These are phyloP conservation scores for Harpalus rubripes DNA, from an alignment of 2,888 invertebrate species.

Conservation along the genomic window DNA sequence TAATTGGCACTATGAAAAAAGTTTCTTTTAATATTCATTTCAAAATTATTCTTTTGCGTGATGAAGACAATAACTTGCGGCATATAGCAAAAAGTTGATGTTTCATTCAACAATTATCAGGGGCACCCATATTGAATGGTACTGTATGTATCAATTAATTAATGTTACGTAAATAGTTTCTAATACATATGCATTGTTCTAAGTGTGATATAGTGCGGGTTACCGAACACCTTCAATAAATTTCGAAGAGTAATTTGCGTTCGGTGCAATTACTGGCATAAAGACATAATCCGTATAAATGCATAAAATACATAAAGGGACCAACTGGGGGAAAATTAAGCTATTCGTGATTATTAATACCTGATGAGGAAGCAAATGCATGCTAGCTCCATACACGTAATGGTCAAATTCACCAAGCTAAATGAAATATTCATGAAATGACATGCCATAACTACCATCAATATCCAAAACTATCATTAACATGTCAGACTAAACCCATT, in stretches of 20 bases:
- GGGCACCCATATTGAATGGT: no score
- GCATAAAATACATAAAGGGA: slow-evolving; percentile 36
- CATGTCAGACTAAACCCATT: not conserved
- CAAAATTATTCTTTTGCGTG: no score
- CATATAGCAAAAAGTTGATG: no score
- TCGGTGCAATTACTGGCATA: slow-evolving; percentile 42
- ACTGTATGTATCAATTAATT: not conserved
- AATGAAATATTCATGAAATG: slow-evolving; percentile 56
- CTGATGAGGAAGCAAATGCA: slow-evolving; percentile 53
- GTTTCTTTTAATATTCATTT: no score
- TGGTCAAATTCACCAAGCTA: slow-evolving; percentile 24
- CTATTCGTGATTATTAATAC: slow-evolving; percentile 57
- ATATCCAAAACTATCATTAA: not conserved
- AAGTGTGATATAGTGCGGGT: not conserved
- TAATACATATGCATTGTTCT: slow-evolving; percentile 14
- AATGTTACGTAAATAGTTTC: not conserved
- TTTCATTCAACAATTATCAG: no score
- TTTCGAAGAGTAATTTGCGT: not conserved
- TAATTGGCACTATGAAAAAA: no score
- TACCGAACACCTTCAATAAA: slow-evolving; percentile 1
- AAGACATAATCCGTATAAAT: slow-evolving; percentile 49
- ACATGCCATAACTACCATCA: not conserved
- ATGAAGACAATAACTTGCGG: no score
- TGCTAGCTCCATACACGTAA: slow-evolving; percentile 24
- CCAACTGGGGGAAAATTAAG: slow-evolving; percentile 42